Percentiles rank a stretch among this genome's conserved stretches.
Conservation (phyloP, 2,888 invertebrate genomes). For the Metellina segmentata region DNA sequence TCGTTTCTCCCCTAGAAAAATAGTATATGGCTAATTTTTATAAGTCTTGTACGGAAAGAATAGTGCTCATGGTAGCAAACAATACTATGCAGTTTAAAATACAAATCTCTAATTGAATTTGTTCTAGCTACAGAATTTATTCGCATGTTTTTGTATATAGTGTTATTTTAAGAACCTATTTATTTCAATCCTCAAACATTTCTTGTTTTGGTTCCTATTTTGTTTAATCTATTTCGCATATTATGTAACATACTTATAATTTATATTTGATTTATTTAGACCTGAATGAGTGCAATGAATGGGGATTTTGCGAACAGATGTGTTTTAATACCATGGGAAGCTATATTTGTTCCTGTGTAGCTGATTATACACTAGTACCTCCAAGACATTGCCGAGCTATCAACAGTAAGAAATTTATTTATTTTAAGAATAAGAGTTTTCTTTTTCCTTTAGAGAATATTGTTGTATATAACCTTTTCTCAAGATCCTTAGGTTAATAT, state of each 20-base stretch:
- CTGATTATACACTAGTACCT: slow-evolving; percentile 86
- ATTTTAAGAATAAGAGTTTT: neutral
- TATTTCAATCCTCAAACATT: neutral
- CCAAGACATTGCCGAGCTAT: slow-evolving; percentile 82
- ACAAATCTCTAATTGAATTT: too few relatives aligned
- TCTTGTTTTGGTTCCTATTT: neutral
- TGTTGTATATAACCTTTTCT: too few relatives aligned
- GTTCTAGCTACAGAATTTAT: neutral
- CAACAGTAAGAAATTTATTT: slow-evolving; percentile 79
- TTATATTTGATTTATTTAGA: slow-evolving; percentile 83
- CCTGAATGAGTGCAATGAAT: slow-evolving; percentile 87
- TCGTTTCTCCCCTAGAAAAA: too few relatives aligned
- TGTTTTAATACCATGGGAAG: slow-evolving; percentile 93
- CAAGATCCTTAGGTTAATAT: too few relatives aligned
- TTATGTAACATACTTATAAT: neutral
- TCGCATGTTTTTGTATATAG: neutral
- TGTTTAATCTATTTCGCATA: neutral
- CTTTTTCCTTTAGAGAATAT: too few relatives aligned
- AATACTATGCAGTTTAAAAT: too few relatives aligned
- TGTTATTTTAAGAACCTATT: neutral
- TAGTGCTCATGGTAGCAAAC: too few relatives aligned
- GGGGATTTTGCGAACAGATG: slow-evolving; percentile 91
- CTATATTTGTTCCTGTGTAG: slow-evolving; percentile 91
- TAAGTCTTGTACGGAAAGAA: too few relatives aligned
- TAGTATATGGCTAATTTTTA: too few relatives aligned